Base-by-base conservation (phyloP, 2,888 invertebrate genomes). In the Geophilus truncorum region DNA sequence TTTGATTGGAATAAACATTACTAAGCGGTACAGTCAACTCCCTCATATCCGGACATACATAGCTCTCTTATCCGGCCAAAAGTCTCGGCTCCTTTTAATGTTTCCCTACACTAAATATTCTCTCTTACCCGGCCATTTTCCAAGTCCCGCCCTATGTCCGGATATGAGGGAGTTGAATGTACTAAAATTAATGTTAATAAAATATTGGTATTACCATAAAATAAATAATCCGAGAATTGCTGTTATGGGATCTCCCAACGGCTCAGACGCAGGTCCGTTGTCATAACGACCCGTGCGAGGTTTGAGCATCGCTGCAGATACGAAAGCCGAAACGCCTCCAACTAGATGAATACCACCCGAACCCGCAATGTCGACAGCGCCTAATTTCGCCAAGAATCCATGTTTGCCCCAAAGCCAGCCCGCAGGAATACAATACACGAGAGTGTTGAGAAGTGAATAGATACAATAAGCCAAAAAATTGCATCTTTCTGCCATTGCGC, bases 401-500 rank as follows among this genome's bases (percentile, higher is more conserved):
- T 94, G 93, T n/a, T 83, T 91, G 0, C 94, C 94, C 95, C 95
- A 95, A 40, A 96, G 92, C 96, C 96, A 96, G 0, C 96, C 96
- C 0, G 96, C 96, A 0, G 97, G 96, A 82, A 97, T 90, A 86
- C 96, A 95, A 88, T 96, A 97, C 9, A 96, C 93, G 1, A 93
- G 89, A 0, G 96, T 96, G 85, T 97, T 97, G 23, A 95, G 86
- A 80, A 95, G 91, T 0, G 96, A 96, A 87, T 95, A 96, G 21
- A 96, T 82, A 84, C 96, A 96, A 86, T 97, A 97, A 0, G 96
- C 95, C 85, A 93, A 93, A 87, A 97, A 94, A 87, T 94, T 93
- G 86, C 95, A 94, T 93, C 96, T 91, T 87, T 97, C 97, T 0
- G 96, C 96, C 94, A 97, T 96, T 5, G 96, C 95, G 0, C 97